Percentiles rank a stretch among this genome's conserved stretches.
These are phyloP conservation scores for Alectura lathami DNA, from an alignment of 2,113 vertebrate genomes.

Conservation along the genomic window DNA sequence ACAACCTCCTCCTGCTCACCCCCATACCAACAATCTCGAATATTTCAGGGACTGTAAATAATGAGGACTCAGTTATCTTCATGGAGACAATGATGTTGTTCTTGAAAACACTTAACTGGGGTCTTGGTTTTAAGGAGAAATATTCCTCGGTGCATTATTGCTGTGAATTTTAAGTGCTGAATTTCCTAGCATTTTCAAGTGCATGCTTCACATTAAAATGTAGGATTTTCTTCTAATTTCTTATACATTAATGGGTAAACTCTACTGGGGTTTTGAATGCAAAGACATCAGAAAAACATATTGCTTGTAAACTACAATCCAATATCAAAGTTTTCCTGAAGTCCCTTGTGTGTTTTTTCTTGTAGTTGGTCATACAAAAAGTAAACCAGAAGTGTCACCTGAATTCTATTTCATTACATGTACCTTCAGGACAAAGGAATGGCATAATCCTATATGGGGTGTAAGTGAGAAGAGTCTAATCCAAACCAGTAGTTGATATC, in stretches of 20 bases:
- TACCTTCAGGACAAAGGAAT: background rate
- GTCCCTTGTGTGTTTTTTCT: background rate
- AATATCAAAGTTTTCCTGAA: slow-evolving; percentile 27
- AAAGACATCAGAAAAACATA: background rate
- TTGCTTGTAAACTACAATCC: background rate
- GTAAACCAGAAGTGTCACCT: background rate
- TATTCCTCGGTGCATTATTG: slow-evolving; percentile 54
- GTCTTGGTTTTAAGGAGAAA: slow-evolving; percentile 55
- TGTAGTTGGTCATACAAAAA: background rate
- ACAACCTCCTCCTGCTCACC: slow-evolving; percentile 2
- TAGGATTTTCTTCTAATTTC: slow-evolving; percentile 30
- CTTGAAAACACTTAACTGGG: slow-evolving; percentile 50
- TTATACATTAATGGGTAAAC: slow-evolving; percentile 49
- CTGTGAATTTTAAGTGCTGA: slow-evolving; percentile 21
- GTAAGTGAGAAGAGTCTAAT: slow-evolving; percentile 59
- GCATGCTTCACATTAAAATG: background rate
- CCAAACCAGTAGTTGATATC: slow-evolving; percentile 46
- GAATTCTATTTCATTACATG: background rate
- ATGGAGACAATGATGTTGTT: background rate
- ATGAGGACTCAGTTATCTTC: background rate
- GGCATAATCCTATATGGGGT: background rate
- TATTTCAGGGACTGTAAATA: slow-evolving; percentile 40
- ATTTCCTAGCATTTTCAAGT: slow-evolving; percentile 43
- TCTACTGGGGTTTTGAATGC: slow-evolving; percentile 48
- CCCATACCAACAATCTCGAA: slow-evolving; percentile 2